Base-by-base conservation (phyloP, 2,113 vertebrate genomes). In the Lutjanus erythropterus region DNA sequence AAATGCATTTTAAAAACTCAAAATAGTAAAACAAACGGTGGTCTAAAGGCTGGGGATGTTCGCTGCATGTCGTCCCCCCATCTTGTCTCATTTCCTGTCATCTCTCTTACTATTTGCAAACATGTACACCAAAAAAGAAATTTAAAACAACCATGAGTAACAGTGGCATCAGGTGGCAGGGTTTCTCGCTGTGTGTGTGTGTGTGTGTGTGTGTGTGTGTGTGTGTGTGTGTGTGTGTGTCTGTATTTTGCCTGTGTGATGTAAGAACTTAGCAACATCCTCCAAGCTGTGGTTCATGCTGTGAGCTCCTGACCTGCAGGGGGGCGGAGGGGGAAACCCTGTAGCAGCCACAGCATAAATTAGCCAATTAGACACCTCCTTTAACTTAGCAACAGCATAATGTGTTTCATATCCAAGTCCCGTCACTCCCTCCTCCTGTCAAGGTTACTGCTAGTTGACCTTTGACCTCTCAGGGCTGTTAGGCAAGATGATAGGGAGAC, bases 381-480 rank as follows among this genome's bases (percentile, higher is more conserved):
- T 61, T 9, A 39, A n/a, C 12, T 14, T 15, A 18, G n/a, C 71
- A 15, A 16, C 70, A 72, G 29, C 21, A 23, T 18, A 46, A 18
- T 25, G 21, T 46, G 53, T 58, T 41, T 10, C 14, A 7, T 59
- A 35, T 46, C 6, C n/a, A 41, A 9, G 19, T 6, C 6, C 55
- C 59, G 29, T 19, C 19, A 19, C 42, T 47, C 53, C 21, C 21
- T 25, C 9, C 31, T 37, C 70, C 69, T 47, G 49, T 55, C 41
- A 15, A 25, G 41, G 41, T 49, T 52, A n/a, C 29, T 39, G 2
- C 29, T 15, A 0, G 25, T 56, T 76, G 31, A 39, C 23, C 16
- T 67, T 49, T 76, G 62, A 76, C 31, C 74, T 37, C 52, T 27
- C n/a, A 37, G 35, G 16, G 9, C 60, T 65, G 59, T 62, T 53